These are phyloP conservation scores for Holacanthella duospinosa DNA, from an alignment of 2,888 invertebrate genomes.

Conservation along the genomic window DNA sequence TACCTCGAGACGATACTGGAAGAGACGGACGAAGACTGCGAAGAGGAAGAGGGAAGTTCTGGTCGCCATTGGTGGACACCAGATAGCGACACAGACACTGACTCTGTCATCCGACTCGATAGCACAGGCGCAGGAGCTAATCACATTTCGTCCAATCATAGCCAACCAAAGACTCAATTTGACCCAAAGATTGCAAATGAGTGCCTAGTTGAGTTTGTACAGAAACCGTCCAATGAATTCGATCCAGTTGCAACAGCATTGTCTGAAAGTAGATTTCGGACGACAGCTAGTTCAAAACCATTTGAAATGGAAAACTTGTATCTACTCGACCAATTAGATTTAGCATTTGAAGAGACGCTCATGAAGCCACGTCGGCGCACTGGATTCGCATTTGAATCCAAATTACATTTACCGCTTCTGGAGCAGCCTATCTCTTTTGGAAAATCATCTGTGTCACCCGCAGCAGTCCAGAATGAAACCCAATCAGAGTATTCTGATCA, in stretches of 20 bases:
- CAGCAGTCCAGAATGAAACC: constrained; percentile 17
- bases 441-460: no score
- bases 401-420: constrained; percentile 27
- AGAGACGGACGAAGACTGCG: constrained; percentile 17
- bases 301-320: constrained; percentile 37
- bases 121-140: background rate
- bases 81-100: constrained; percentile 38
- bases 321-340: constrained; percentile 36
- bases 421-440: constrained; percentile 19
- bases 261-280: constrained; percentile 18
- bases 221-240: background rate
- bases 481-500: background rate
- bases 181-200: background rate
- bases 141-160: background rate
- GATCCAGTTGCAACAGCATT: background rate
- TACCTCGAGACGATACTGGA: constrained; percentile 38
- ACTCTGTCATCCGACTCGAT: constrained; percentile 37
- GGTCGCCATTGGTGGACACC: constrained; percentile 38
- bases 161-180: no score
- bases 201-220: background rate
- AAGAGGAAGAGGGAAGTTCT: constrained; percentile 38
- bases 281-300: constrained; percentile 33
- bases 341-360: constrained; percentile 36
- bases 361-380: constrained; percentile 26
- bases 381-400: constrained; percentile 19